Evolutionary conservation across 1,140 invertebrate genomes (phyloP), one percentile per base, ranked within the genome.

Genomic region (Charaxes varanes): DNA sequence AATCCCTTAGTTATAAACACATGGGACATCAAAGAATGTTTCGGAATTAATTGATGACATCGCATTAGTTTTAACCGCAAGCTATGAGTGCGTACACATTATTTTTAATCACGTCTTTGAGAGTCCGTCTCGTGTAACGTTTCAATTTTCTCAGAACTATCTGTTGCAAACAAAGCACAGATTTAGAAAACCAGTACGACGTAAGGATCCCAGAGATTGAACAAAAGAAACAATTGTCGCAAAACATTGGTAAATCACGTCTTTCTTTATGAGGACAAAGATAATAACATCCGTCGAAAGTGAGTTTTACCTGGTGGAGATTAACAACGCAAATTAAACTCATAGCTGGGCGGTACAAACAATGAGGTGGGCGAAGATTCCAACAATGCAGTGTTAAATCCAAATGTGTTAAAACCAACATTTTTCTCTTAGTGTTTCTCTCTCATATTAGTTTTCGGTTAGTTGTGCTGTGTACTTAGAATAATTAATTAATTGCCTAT

Each of bases 401-500:
- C 54, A 44, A 52, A 41, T 45, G 57, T 22, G 18, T 45, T n/a
- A n/a, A n/a, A 41, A 40, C 44, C 37, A 52, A 63, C 58, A 64
- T 64, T 63, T 66, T 69, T 67, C 59, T 71, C 60, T 72, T 77
- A 77, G 67, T 69, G 67, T 59, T 49, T 67, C 57, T 72, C 68
- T 76, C 66, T 76, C 61, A 57, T 50, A 59, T 68, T 79, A 81
- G 74, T 73, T 82, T 80, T 71, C 49, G 59, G 59, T 81, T 79
- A 79, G 72, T 76, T 82, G 78, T 82, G 78, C 76, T 76, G 74
- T 82, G 74, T 79, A 82, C 61, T 76, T 82, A 82, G 78, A 48
- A 54, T 74, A 73, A 77, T 72, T 65, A 73, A 72, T 72, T 65
- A 64, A 65, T 71, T 66, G 67, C 66, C 64, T 74, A 72, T 58